Evolutionary conservation across 2,888 invertebrate genomes (phyloP).

Genomic region (Emmelina monodactyla): DNA sequence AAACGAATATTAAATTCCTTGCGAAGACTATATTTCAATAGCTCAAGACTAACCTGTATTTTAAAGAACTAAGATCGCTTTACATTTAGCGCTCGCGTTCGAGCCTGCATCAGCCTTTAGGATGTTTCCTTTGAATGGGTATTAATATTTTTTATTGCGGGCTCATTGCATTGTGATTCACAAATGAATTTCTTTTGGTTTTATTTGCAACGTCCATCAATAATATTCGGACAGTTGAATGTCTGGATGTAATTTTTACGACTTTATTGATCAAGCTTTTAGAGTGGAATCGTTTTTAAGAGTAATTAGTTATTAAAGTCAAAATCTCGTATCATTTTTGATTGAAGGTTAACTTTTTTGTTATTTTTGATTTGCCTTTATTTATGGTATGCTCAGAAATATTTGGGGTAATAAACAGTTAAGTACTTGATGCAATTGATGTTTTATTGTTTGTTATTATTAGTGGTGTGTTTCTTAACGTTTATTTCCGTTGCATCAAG

Average conservation of each 20-base stretch:
- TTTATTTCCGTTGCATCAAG: no score
- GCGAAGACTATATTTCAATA: conserved; percentile 54
- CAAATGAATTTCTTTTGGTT: conserved; percentile 31
- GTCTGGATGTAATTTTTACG: conserved; percentile 38
- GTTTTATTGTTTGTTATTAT: no score
- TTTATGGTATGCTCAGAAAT: no score
- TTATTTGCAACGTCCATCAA: conserved; percentile 55
- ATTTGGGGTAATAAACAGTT: no score
- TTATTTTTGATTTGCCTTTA: no score
- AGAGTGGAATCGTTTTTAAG: conserved; percentile 38
- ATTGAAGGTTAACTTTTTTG: no score
- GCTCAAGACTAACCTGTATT: conserved; percentile 42
- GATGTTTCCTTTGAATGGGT: conserved; percentile 43
- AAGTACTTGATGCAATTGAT: no score
- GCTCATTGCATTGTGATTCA: conserved; percentile 49
- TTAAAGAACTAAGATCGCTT: conserved; percentile 34
- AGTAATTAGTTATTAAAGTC: conserved; percentile 23
- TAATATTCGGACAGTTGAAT: conserved; percentile 58
- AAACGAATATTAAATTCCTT: conserved; percentile 64
- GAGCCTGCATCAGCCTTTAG: conserved; percentile 23
- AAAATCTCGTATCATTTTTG: no score
- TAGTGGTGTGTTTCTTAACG: no score
- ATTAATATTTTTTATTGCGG: conserved; percentile 62
- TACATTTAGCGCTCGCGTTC: conserved; percentile 16
- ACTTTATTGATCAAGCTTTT: conserved; percentile 40